Base-by-base conservation (phyloP, 2,113 vertebrate genomes). In the Elephantulus edwardii region DNA sequence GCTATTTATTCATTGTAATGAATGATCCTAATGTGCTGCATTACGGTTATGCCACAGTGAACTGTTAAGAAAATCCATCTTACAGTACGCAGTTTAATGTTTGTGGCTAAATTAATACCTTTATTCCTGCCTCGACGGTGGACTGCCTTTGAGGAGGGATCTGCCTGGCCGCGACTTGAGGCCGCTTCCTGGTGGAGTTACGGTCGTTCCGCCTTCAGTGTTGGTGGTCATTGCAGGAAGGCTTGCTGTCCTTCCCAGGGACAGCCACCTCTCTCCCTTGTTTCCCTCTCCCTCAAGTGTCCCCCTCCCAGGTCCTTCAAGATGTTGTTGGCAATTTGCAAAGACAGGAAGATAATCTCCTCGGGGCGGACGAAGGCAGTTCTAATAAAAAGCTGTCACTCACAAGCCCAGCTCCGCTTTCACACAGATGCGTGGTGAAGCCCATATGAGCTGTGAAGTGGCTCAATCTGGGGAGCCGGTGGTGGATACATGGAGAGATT, bases 1-100 rank as follows among this genome's bases (percentile, higher is more conserved):
- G 91, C 96, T 97, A 97, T 98, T 97, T 98, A 97, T 97, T 97
- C 97, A 95, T 96, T 91, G 97, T 97, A 97, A 97, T 97, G 96
- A 97, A 97, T 96, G 96, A 95, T 94, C 97, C 97, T 98, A 98
- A 98, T 98, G 97, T 96, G 96, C 96, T 93, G 86, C 88, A 91
- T 96, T 96, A 97, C 94, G 97, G 97, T 94, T 97, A 94, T 96
- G 97, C 96, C 96, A 96, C 93, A 52, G 89, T 93, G 95, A 97
- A 96, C 95, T 95, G 95, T 96, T 97, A 95, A 96, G 96, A 71
- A 97, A 98, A 97, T 97, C 90, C 90, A 90, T 98, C 97, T 97
- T 94, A 80, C 92, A 96, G 87, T 95, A 96, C 93, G 71, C 95
- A 91, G 96, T 96, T 96, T 93, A 96, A 96, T 95, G 93, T 96